phyloP scores from a whole-genome alignment of 2,888 invertebrate genomes.

The Campaea margaritaria region DNA sequence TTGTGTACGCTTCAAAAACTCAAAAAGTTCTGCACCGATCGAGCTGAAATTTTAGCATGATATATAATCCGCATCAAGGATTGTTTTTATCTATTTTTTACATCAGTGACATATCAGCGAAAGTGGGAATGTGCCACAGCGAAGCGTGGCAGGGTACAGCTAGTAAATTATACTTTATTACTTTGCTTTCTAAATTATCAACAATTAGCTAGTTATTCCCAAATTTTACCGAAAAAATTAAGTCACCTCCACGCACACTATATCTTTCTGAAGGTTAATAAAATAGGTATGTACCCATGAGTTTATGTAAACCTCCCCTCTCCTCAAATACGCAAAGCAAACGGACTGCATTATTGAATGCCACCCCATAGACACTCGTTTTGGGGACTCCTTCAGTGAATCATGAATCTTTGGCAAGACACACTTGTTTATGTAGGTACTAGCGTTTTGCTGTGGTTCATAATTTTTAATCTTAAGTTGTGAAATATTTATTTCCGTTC shows the following conservation, averaged over 20 bases:
- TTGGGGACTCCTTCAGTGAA: constrained; percentile 32
- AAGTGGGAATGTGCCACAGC: too few species aligned
- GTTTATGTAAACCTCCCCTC: constrained; percentile 52
- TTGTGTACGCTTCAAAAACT: too few species aligned
- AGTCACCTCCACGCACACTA: constrained; percentile 37
- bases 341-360: constrained; percentile 75
- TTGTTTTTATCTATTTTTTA: too few species aligned
- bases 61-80: too few species aligned
- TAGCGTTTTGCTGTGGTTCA: too few species aligned
- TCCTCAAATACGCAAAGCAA: constrained; percentile 70
- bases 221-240: neutral
- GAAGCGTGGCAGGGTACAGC: too few species aligned
- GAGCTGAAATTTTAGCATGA: too few species aligned
- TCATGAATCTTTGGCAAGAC: constrained; percentile 36
- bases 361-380: constrained; percentile 56
- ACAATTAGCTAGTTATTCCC: constrained; percentile 4
- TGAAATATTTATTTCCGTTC: too few species aligned
- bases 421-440: constrained; percentile 19
- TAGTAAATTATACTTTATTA: too few species aligned
- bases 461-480: too few species aligned
- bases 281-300: constrained; percentile 56
- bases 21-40: too few species aligned
- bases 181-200: neutral
- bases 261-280: constrained; percentile 62
- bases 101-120: too few species aligned